These are phyloP conservation scores for Dendronephthya gigantea DNA, from an alignment of 64 coral and sea anemone genomes.

Conservation along the genomic window DNA sequence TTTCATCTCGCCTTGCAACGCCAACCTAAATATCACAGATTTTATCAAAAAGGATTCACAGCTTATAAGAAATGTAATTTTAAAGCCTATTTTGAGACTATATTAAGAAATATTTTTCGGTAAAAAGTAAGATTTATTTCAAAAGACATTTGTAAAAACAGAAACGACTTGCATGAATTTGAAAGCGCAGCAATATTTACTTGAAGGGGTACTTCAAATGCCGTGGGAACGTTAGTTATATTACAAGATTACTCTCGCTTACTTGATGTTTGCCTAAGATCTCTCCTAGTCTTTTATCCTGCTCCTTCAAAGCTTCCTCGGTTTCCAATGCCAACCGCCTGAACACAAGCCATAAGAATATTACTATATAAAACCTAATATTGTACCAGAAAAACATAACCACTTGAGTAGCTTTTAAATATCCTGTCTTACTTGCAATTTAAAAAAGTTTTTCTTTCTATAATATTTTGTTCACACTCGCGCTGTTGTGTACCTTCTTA, in stretches of 20 bases:
- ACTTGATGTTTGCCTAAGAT: conserved; percentile 88
- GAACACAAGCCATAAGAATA: background rate
- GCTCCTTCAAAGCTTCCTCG: conserved; percentile 87
- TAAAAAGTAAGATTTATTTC: too few species aligned
- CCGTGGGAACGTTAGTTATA: background rate
- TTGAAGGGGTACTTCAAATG: background rate
- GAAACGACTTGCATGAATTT: too few species aligned
- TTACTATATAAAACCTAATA: too few species aligned
- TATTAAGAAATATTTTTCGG: too few species aligned
- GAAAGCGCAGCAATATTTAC: too few species aligned
- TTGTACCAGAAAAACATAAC: too few species aligned
- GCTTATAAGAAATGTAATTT: too few species aligned
- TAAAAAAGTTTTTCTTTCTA: too few species aligned
- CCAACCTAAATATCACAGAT: too few species aligned
- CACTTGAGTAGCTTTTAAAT: background rate
- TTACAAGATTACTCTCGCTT: background rate
- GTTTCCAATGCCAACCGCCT: conserved; percentile 82
- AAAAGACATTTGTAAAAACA: too few species aligned
- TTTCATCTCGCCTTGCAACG: conserved; percentile 80
- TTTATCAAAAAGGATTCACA: too few species aligned
- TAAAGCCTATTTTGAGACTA: background rate
- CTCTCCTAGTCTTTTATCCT: conserved; percentile 83
- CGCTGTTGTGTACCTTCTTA: conserved; percentile 40
- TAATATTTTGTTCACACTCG: background rate
- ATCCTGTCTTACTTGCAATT: too few species aligned